Evolutionary conservation across 1,140 invertebrate genomes (phyloP).

Genomic region (Platyscapa corneri): DNA sequence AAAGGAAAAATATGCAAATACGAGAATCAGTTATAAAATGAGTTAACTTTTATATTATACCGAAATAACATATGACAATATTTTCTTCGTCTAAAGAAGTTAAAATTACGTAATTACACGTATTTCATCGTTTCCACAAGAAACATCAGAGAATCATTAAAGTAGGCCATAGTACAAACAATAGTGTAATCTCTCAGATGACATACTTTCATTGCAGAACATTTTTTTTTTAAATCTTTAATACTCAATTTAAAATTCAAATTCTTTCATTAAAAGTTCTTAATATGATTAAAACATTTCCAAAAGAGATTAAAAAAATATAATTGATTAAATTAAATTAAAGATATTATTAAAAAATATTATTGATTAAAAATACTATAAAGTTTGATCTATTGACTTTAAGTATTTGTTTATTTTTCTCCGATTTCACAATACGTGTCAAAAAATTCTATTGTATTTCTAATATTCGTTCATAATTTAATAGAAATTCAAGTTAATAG

Average conservation of each 20-base stretch:
- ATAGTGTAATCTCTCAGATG: background rate
- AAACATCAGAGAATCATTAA: background rate
- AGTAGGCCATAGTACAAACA: conserved; percentile 8
- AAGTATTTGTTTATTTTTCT: no score
- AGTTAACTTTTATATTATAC: background rate
- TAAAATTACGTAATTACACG: background rate
- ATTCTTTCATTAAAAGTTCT: no score
- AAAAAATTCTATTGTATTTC: no score
- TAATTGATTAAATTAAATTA: no score
- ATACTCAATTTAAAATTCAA: no score
- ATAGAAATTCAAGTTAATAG: no score
- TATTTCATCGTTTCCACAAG: background rate
- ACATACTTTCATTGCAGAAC: background rate
- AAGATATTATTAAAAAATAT: no score
- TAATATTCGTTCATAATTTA: no score
- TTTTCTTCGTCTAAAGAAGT: background rate
- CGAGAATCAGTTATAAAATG: background rate
- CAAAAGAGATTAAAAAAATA: no score
- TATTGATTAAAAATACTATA: background rate
- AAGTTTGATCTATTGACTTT: no score
- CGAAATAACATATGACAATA: background rate
- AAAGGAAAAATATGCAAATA: background rate
- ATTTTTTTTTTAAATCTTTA: background rate
- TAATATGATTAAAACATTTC: no score
- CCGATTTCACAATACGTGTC: no score